Conservation (phyloP, 2,797 vertebrate species). For the Mus minutoides region DNA sequence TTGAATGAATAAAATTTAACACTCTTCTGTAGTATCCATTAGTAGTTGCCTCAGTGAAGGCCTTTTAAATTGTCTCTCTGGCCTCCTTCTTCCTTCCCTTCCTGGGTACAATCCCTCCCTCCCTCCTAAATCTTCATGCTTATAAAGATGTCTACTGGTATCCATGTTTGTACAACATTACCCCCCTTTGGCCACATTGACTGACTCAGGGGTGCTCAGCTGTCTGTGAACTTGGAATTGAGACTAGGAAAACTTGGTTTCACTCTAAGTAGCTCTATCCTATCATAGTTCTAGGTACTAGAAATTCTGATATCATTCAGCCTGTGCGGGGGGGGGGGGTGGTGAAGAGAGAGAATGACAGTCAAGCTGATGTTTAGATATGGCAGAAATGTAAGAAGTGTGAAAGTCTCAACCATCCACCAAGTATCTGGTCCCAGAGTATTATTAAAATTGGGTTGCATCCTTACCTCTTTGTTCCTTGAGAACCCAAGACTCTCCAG, state of each 20-base stretch:
- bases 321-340: background rate
- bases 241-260: slow-evolving; percentile 13
- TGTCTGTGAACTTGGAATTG: slow-evolving; percentile 30
- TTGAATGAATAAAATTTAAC: background rate
- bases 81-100: background rate
- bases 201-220: background rate
- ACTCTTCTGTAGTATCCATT: background rate
- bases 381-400: background rate
- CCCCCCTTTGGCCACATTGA: background rate
- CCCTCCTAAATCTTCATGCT: background rate
- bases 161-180: background rate
- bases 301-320: background rate
- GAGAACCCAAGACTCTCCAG: background rate
- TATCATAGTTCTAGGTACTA: no score
- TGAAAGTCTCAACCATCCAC: background rate
- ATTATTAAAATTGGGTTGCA: background rate
- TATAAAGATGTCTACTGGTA: background rate
- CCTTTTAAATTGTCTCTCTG: background rate
- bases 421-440: background rate
- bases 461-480: background rate
- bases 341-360: background rate
- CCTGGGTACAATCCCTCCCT: background rate
- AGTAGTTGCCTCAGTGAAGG: slow-evolving; percentile 18
- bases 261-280: slow-evolving; percentile 12
- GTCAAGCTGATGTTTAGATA: background rate